A percentile compares a stretch with the other conserved stretches of the same genome.
Conservation (phyloP, 1,140 invertebrate genomes). For the Solen grandis region DNA sequence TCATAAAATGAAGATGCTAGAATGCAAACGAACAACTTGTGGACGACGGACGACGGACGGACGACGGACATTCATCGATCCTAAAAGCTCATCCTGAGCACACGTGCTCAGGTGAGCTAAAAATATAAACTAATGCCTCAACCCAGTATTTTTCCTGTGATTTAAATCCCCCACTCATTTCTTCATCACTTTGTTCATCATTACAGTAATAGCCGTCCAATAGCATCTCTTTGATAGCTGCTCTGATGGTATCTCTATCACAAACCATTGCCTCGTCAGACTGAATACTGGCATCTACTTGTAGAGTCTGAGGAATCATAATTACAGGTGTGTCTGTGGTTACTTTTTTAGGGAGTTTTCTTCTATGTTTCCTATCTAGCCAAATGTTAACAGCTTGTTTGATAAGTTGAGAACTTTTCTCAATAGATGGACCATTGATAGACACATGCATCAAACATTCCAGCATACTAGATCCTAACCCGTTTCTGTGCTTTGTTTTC, state of each 20-base stretch:
- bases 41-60: too few species aligned
- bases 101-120: too few species aligned
- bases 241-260: neutral
- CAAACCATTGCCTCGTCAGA: neutral
- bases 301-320: neutral
- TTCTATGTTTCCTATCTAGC: slow-evolving; percentile 2
- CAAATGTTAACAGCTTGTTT: neutral
- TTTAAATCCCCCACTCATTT: too few species aligned
- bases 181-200: too few species aligned
- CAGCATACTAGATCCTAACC: neutral
- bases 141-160: too few species aligned
- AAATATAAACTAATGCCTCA: too few species aligned
- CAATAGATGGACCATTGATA: slow-evolving; percentile 32
- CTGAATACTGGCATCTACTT: neutral
- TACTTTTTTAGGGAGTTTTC: neutral
- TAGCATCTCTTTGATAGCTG: slow-evolving; percentile 4
- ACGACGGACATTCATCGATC: too few species aligned
- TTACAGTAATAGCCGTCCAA: neutral
- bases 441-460: slow-evolving; percentile 15
- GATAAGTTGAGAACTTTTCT: neutral
- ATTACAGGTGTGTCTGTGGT: neutral
- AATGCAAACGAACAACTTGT: too few species aligned
- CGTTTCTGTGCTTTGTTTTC: slow-evolving; percentile 28
- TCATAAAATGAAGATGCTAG: too few species aligned
- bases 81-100: too few species aligned